These are phyloP conservation scores for Seriola rivoliana DNA, from an alignment of 2,113 vertebrate genomes.

Conservation along the genomic window DNA sequence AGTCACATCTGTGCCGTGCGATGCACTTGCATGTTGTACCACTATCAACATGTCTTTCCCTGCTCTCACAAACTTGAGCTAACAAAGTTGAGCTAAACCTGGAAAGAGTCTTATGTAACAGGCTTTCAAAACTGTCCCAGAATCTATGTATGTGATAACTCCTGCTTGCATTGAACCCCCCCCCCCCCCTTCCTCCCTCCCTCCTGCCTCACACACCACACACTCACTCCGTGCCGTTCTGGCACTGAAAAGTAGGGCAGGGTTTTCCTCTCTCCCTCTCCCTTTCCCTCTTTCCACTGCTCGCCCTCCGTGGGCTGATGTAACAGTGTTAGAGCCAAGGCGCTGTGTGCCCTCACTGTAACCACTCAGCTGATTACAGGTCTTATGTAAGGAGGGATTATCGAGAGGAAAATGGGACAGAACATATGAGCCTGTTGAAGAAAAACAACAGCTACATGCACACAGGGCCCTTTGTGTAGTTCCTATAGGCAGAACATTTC, in stretches of 20 bases:
- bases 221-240: slow-evolving; percentile 74
- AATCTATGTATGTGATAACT: slow-evolving; percentile 67
- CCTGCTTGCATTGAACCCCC: slow-evolving; percentile 26
- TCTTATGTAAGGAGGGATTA: slow-evolving; percentile 85
- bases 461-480: slow-evolving; percentile 26
- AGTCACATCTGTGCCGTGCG: background rate
- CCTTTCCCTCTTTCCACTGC: slow-evolving; percentile 31
- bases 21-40: background rate
- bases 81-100: slow-evolving; percentile 67
- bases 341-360: slow-evolving; percentile 75
- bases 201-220: slow-evolving; percentile 61
- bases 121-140: slow-evolving; percentile 73
- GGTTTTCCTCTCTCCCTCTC: slow-evolving; percentile 77
- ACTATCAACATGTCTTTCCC: slow-evolving; percentile 1
- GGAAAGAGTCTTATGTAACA: slow-evolving; percentile 78
- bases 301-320: slow-evolving; percentile 66
- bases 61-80: slow-evolving; percentile 22
- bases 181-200: background rate
- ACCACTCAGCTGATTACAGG: slow-evolving; percentile 85
- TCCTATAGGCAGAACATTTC: slow-evolving; percentile 24
- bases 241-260: slow-evolving; percentile 80
- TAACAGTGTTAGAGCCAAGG: slow-evolving; percentile 76
- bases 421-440: slow-evolving; percentile 75
- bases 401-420: slow-evolving; percentile 79
- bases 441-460: slow-evolving; percentile 57